These are phyloP conservation scores for Cryptomyrus ogoouensis DNA, from an alignment of 2,113 vertebrate species.

Conservation along the genomic window DNA sequence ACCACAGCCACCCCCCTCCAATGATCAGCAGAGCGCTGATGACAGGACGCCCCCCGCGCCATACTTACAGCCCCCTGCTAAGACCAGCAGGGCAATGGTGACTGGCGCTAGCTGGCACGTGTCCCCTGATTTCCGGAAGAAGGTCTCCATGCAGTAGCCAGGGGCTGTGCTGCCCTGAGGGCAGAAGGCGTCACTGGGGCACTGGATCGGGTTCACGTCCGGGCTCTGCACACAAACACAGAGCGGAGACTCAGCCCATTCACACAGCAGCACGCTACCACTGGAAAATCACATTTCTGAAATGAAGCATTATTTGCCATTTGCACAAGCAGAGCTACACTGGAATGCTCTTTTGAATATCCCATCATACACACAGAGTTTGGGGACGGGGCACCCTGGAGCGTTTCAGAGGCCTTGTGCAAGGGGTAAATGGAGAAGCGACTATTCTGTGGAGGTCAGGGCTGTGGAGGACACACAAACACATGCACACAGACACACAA, in stretches of 20 bases:
- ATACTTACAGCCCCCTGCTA: slow-evolving; percentile 62
- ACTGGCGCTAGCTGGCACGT: slow-evolving; percentile 73
- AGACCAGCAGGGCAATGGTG: slow-evolving; percentile 64
- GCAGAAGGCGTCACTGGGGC: slow-evolving; percentile 76
- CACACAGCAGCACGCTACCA: not conserved
- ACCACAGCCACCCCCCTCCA: not conserved
- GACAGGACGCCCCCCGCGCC: not conserved
- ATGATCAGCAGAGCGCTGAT: not conserved
- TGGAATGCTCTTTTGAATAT: not conserved
- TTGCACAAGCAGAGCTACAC: not conserved
- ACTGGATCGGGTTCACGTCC: slow-evolving; percentile 69
- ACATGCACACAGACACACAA: too few relatives aligned
- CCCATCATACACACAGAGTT: not conserved
- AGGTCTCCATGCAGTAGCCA: slow-evolving; percentile 77
- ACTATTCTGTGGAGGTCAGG: not conserved
- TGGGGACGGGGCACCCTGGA: not conserved
- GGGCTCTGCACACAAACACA: slow-evolving; percentile 62
- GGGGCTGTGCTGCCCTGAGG: slow-evolving; percentile 68
- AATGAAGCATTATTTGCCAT: not conserved
- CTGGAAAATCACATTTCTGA: not conserved
- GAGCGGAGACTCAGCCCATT: not conserved
- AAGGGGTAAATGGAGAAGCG: not conserved
- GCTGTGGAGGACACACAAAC: too few relatives aligned
- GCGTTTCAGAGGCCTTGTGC: not conserved
- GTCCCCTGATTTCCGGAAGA: slow-evolving; percentile 69